Percentiles rank a stretch among this genome's conserved stretches.
Conservation (phyloP, 1,140 invertebrate species). For the Drosophila cardini region DNA sequence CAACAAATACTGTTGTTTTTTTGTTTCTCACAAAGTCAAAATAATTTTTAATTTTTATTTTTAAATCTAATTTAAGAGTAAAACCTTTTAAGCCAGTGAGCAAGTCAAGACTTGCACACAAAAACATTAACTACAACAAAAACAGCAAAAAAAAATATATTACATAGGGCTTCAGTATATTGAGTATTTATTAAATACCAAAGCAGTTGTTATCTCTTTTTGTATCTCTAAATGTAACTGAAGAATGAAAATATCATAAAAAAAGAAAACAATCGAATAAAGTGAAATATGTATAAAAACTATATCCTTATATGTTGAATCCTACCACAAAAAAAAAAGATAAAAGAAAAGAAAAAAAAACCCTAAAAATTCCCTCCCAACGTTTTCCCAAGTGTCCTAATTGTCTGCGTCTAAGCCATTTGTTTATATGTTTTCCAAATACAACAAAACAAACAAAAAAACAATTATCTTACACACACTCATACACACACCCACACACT, state of each 20-base stretch:
- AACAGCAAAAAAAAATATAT: constrained; percentile 32
- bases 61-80: constrained; percentile 48
- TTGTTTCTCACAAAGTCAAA: constrained; percentile 37
- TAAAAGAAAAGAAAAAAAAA: constrained; percentile 27
- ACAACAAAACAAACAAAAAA: constrained; percentile 57
- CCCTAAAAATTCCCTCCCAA: constrained; percentile 60
- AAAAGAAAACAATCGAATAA: constrained; percentile 46
- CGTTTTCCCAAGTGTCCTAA: constrained; percentile 85
- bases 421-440: constrained; percentile 85
- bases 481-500: constrained; percentile 34
- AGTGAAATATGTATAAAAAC: constrained; percentile 62
- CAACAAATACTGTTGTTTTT: constrained; percentile 33
- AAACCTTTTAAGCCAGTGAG: constrained; percentile 39
- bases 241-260: constrained; percentile 46
- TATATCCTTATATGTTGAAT: constrained; percentile 78
- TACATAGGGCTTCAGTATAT: constrained; percentile 43
- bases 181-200: constrained; percentile 28
- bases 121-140: constrained; percentile 44
- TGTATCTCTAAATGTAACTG: constrained; percentile 35
- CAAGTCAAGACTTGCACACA: constrained; percentile 38
- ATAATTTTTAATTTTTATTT: constrained; percentile 29
- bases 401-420: constrained; percentile 87
- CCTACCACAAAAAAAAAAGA: constrained; percentile 52
- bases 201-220: constrained; percentile 46
- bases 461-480: constrained; percentile 23